phyloP scores from a whole-genome alignment of 1,140 invertebrate genomes.

The Ladona fulva region DNA sequence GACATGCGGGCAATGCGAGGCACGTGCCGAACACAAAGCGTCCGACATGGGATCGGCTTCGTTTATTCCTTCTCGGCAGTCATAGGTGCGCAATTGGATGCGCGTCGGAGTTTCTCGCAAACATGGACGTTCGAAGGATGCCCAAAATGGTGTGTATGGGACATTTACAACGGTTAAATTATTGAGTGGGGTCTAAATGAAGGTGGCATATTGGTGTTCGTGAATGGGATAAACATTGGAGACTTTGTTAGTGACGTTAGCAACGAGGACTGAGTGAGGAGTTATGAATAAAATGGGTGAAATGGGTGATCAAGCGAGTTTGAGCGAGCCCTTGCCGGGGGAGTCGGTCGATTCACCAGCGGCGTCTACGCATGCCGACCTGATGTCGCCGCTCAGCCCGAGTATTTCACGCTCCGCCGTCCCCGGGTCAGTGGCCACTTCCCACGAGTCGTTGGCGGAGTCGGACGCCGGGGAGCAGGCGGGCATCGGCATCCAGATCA shows the following conservation, averaged over 20 bases:
- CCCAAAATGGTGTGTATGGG: conserved; percentile 24
- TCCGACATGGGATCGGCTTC: not conserved
- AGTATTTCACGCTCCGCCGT: conserved; percentile 18
- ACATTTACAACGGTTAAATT: conserved; percentile 21
- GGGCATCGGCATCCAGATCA: conserved; percentile 28
- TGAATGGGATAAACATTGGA: conserved; percentile 20
- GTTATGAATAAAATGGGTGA: conserved; percentile 55
- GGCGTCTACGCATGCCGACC: conserved; percentile 45
- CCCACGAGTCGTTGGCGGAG: conserved; percentile 15
- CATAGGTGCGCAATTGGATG: conserved; percentile 22
- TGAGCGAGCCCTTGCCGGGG: conserved; percentile 46
- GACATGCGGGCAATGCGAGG: not conserved
- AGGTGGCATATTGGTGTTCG: conserved; percentile 17
- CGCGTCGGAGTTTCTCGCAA: conserved; percentile 22
- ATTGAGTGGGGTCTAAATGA: conserved; percentile 21
- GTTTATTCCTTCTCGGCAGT: conserved; percentile 20
- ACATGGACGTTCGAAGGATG: conserved; percentile 25
- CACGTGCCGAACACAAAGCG: not conserved
- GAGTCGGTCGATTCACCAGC: conserved; percentile 45
- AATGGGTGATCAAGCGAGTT: conserved; percentile 52
- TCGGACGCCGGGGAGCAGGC: conserved; percentile 24
- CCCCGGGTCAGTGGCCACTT: conserved; percentile 15
- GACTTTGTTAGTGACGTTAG: conserved; percentile 20
- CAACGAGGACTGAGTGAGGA: conserved; percentile 20
- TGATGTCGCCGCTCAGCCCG: conserved; percentile 26